A percentile compares a stretch with the other conserved stretches of the same genome.
phyloP scores from a whole-genome alignment of 2,888 invertebrate genomes.

The Drosophila subsilvestris region DNA sequence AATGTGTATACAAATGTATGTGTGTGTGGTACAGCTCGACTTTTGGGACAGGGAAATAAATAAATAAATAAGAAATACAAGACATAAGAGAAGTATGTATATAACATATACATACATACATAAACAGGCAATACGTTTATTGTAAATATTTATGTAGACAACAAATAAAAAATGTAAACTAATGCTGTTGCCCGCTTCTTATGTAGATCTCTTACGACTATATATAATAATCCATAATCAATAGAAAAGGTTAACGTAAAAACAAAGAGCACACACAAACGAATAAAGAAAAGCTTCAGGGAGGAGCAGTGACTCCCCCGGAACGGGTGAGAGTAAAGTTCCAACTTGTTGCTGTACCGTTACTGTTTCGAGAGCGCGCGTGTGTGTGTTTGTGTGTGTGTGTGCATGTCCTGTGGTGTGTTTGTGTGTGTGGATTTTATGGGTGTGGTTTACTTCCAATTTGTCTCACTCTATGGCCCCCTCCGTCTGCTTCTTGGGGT shows the following conservation, averaged over 20 bases:
- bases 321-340: constrained; percentile 51
- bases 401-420: constrained; percentile 30
- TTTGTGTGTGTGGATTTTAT: constrained; percentile 28
- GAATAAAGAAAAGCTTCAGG: constrained; percentile 13
- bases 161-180: constrained; percentile 37
- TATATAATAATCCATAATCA: constrained; percentile 52
- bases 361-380: constrained; percentile 28
- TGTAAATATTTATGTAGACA: constrained; percentile 50
- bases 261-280: constrained; percentile 33
- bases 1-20: constrained; percentile 47
- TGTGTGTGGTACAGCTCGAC: constrained; percentile 44
- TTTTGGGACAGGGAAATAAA: constrained; percentile 28
- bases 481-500: neutral
- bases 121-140: constrained; percentile 48
- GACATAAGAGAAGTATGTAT: constrained; percentile 9
- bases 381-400: constrained; percentile 20
- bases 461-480: constrained; percentile 24
- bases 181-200: constrained; percentile 34
- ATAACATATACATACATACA: constrained; percentile 38
- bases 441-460: constrained; percentile 27
- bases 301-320: neutral
- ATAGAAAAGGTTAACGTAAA: constrained; percentile 46
- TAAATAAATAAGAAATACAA: constrained; percentile 13
- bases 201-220: constrained; percentile 26
- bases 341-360: constrained; percentile 57